phyloP scores from a whole-genome alignment of 2,888 invertebrate genomes.

The Pristionchus fissidentatus region DNA sequence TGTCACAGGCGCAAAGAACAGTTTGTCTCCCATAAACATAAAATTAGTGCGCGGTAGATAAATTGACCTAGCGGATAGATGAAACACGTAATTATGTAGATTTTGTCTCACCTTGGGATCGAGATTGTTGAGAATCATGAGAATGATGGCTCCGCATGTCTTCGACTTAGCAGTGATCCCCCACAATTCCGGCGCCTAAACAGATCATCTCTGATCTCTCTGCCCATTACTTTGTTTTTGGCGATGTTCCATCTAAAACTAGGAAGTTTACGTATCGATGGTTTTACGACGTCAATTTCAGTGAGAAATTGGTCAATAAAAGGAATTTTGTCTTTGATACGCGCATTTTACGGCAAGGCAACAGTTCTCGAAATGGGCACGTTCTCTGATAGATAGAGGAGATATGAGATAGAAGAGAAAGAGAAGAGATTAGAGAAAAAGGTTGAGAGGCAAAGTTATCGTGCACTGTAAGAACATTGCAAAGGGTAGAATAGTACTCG shows the following conservation, averaged over 20 bases:
- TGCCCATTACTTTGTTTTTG: background rate
- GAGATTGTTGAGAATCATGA: conserved; percentile 82
- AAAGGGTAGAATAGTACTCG: background rate
- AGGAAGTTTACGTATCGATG: background rate
- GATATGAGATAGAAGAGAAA: background rate
- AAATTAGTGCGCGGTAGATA: no score
- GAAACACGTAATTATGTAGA: background rate
- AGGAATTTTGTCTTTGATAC: background rate
- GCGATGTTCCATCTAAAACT: background rate
- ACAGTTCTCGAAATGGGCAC: background rate
- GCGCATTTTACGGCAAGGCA: background rate
- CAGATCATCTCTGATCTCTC: conserved; percentile 26
- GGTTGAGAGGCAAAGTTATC: background rate
- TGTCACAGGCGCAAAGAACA: no score
- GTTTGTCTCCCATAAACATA: no score
- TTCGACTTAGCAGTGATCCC: conserved; percentile 65
- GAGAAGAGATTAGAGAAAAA: background rate
- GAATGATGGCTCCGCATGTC: conserved; percentile 80
- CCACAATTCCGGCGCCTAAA: conserved; percentile 62
- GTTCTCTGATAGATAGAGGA: background rate
- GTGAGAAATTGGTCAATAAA: conserved; percentile 35
- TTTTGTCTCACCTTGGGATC: conserved; percentile 79
- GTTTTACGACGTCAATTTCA: conserved; percentile 34
- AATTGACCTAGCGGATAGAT: no score
- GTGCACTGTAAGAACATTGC: conserved; percentile 8